Conservation (phyloP, 2,888 invertebrate genomes). For the Bombylius major region DNA sequence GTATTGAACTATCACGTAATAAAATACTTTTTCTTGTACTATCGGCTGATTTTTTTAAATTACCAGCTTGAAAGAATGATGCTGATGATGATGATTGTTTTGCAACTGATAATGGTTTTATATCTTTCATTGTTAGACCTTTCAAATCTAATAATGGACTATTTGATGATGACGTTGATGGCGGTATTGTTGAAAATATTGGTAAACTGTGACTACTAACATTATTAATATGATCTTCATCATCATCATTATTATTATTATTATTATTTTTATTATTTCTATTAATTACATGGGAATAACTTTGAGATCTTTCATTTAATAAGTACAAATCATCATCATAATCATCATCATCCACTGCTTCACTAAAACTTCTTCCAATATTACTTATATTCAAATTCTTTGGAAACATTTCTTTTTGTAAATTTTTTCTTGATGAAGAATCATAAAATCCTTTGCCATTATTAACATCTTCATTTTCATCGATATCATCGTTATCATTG, state of each 20-base stretch:
- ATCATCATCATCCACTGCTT: slow-evolving; percentile 11
- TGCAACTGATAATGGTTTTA: slow-evolving; percentile 7
- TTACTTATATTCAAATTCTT: slow-evolving; percentile 10
- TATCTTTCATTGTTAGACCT: not conserved
- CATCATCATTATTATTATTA: not conserved
- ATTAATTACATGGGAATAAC: slow-evolving; percentile 10
- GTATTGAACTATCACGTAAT: slow-evolving; percentile 31
- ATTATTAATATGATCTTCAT: slow-evolving; percentile 2
- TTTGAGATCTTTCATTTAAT: slow-evolving; percentile 11
- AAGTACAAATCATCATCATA: slow-evolving; percentile 10
- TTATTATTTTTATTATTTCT: not conserved
- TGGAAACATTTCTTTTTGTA: not conserved
- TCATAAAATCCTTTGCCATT: too few relatives aligned
- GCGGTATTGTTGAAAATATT: slow-evolving; percentile 1
- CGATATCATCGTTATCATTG: not conserved
- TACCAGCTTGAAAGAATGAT: too few relatives aligned
- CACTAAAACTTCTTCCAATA: slow-evolving; percentile 18
- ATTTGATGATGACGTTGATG: not conserved
- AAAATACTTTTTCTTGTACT: slow-evolving; percentile 13
- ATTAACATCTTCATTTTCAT: too few relatives aligned
- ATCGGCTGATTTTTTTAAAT: not conserved
- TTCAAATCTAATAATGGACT: not conserved
- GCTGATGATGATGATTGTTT: not conserved
- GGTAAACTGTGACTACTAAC: slow-evolving; percentile 10
- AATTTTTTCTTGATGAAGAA: too few relatives aligned